phyloP scores from a whole-genome alignment of 1,140 invertebrate species.

The Drosophila cardini region DNA sequence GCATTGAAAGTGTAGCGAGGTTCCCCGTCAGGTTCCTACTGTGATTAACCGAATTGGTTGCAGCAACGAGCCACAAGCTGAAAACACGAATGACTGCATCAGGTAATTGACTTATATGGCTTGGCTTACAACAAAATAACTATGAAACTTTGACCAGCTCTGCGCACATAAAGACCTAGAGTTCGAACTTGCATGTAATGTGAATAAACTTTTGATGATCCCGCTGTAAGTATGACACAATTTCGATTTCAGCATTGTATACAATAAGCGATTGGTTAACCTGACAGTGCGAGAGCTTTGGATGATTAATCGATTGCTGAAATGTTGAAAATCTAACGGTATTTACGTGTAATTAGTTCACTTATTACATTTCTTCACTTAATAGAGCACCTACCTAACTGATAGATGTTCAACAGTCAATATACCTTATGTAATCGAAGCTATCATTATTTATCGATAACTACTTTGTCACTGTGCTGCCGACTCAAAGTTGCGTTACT shows the following conservation, averaged over 20 bases:
- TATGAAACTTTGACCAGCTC: conserved; percentile 11
- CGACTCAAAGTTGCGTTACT: conserved; percentile 2
- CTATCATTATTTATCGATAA: conserved; percentile 58
- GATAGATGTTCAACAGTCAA: conserved; percentile 29
- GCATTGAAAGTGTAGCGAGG: conserved; percentile 40
- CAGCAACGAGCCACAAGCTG: conserved; percentile 18
- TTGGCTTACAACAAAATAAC: conserved; percentile 24
- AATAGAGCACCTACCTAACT: conserved; percentile 54
- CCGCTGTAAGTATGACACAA: conserved; percentile 18
- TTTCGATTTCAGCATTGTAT: conserved; percentile 28
- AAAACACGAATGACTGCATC: conserved; percentile 46
- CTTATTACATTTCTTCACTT: conserved; percentile 50
- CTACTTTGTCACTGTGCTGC: conserved; percentile 50
- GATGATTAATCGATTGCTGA: conserved; percentile 52
- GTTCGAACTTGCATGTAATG: conserved; percentile 24
- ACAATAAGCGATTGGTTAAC: conserved; percentile 19
- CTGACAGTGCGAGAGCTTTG: conserved; percentile 2
- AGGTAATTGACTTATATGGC: conserved; percentile 41
- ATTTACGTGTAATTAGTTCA: conserved; percentile 50
- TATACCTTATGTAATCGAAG: conserved; percentile 50
- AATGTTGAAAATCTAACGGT: conserved; percentile 26
- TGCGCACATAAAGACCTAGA: conserved; percentile 28
- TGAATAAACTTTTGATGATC: conserved; percentile 44
- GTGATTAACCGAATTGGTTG: conserved; percentile 42
- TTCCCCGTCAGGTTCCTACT: conserved; percentile 39